Evolutionary conservation across 1,140 invertebrate species (phyloP), one percentile per base, ranked within the genome.

Genomic region (Bombyx mori): DNA sequence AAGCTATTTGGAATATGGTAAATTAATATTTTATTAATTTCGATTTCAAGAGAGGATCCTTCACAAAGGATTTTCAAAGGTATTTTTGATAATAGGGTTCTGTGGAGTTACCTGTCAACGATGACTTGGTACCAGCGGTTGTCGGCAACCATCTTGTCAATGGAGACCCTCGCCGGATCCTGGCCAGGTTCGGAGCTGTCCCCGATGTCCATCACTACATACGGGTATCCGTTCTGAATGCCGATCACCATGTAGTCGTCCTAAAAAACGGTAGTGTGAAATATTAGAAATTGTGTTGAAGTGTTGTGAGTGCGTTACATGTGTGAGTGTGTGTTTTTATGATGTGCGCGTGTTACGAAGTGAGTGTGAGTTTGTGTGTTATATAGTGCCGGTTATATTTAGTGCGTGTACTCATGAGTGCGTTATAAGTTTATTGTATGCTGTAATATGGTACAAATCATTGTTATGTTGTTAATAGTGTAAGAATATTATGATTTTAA

Each of bases 241-340:
- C 98, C 92, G n/a, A 99, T 73, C 8, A 96, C 94, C 90, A 99
- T 94, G 77, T 95, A 99, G 75, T 99, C 98, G 65, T 95, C 93
- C 91, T 95, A 75, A 10, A 18, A 10, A 35, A 35, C 26, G 26
- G 26, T 35, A 35, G 2, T 35, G 26, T 35, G 26, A 35, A 5
- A 35, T 5, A 5, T 35, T 46, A 46, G 3, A 46, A 2, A 9
- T 46, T 2, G n/a, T 9, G 45, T 46, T 46, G n/a, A 2, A 46
- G n/a, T 46, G n/a, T 46, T 46, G 8, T 9, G 45, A 12, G 45
- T 46, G 8, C 45, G n/a, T 46, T 12, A 9, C 2, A 6, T 8
- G 8, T 46, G 45, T 46, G 45, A 46, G 45, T 46, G n/a, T 12
- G n/a, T 46, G 26, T 35, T 35, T 35, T 3, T 35, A 35, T 35